Evolutionary conservation across 2,888 invertebrate genomes (phyloP), one percentile per base, ranked within the genome.

Genomic region (Drosophila borborema): DNA sequence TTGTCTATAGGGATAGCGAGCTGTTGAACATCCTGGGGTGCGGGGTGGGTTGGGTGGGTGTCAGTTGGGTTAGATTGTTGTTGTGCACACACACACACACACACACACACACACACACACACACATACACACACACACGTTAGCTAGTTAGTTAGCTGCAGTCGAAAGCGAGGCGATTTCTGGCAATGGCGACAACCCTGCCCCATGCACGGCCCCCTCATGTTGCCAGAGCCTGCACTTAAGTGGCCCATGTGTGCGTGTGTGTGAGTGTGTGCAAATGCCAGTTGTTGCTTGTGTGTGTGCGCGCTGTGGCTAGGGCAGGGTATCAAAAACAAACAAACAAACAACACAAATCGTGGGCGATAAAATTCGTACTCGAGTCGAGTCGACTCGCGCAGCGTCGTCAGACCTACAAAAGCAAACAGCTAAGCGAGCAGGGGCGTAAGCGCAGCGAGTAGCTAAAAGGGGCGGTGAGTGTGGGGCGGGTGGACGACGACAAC

Each of bases 271-370:
- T 64, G 65, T 72, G 72, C 45, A 64, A 71, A 55, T 62, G 72
- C 45, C 53, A 64, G 65, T 71, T 67, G 53, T 53, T 65, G 51
- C 45, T 67, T 46, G 48, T 61, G 60, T 66, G 53, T 56, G 48
- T 61, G 60, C 64, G 53, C 53, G n/a, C 36, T 23, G 66, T 61
- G 65, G 63, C 63, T 76, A 69, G 83, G 73, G 72, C 60, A 67
- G 74, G 76, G 80, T 85, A 85, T 86, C 86, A 80, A 76, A 81
- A 84, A 69, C 86, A 85, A 84, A 76, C 75, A 78, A 77, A 80
- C 73, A 72, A 82, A 49, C 49, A 49, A 49, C 66, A 77, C 72
- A 81, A 82, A 83, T 86, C 76, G 86, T 86, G 86, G 86, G 86
- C 86, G 86, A 86, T 82, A 80, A 74, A 82, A 80, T 81, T 81